Evolutionary conservation across 2,888 invertebrate species (phyloP).

Genomic region (Carcina quercana): DNA sequence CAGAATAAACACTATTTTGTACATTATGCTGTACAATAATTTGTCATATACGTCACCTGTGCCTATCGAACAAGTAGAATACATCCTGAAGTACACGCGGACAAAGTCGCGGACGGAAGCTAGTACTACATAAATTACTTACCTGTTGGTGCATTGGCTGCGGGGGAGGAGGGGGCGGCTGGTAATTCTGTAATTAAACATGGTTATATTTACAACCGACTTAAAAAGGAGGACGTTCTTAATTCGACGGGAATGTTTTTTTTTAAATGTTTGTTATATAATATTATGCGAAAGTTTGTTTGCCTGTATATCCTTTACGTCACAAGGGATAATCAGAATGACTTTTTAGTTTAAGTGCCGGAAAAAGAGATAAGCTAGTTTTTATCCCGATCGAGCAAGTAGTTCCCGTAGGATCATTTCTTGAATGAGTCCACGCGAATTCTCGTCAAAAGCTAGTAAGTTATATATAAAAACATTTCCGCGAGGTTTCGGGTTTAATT

Average conservation of each 20-base stretch:
- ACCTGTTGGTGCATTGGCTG: constrained; percentile 34
- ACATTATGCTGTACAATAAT: background rate
- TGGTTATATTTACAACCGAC: background rate
- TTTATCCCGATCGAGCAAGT: no score
- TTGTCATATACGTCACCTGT: background rate
- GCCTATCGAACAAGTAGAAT: no score
- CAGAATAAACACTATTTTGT: background rate
- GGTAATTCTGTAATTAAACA: constrained; percentile 41
- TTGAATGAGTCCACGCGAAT: no score
- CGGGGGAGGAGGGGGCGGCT: constrained; percentile 48
- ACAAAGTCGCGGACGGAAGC: background rate
- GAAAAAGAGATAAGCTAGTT: background rate
- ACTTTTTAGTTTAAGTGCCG: no score
- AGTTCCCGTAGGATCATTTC: no score
- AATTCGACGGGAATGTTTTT: background rate
- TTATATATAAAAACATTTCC: no score
- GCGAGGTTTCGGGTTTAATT: no score
- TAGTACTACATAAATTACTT: constrained; percentile 15
- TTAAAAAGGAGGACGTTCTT: background rate
- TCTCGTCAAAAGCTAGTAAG: no score
- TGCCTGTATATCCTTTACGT: no score
- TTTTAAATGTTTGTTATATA: background rate
- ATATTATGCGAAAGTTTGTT: background rate
- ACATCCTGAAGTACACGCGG: background rate
- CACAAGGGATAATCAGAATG: no score